These are phyloP conservation scores for Cavia aperea DNA, from an alignment of 2,113 vertebrate species.

Conservation along the genomic window DNA sequence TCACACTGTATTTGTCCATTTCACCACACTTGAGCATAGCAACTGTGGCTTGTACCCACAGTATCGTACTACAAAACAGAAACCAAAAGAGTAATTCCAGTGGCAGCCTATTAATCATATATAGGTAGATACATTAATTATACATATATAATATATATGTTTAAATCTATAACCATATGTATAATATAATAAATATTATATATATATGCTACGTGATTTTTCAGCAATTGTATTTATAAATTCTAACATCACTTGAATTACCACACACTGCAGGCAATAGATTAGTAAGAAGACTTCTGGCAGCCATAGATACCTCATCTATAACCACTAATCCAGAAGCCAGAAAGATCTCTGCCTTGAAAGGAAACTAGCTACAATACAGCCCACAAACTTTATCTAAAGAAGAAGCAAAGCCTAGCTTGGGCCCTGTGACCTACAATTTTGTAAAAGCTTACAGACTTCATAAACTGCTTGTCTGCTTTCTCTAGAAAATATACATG, in stretches of 20 bases:
- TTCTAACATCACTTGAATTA: conserved; percentile 25
- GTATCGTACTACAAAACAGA: background rate
- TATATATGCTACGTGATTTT: background rate
- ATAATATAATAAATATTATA: too few species aligned
- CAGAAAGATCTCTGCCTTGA: conserved; percentile 1
- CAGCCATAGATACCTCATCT: background rate
- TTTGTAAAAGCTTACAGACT: background rate
- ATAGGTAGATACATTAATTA: background rate
- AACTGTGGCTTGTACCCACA: background rate
- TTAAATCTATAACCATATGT: too few species aligned
- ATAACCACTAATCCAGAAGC: conserved; percentile 1
- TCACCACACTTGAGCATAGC: background rate
- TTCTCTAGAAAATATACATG: conserved; percentile 24
- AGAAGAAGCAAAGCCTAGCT: background rate
- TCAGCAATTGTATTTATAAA: background rate
- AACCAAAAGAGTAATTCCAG: conserved; percentile 12
- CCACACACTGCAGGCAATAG: background rate
- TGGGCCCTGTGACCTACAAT: background rate
- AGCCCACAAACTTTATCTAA: background rate
- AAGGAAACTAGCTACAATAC: conserved; percentile 21
- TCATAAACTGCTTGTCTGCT: background rate
- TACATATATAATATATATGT: background rate
- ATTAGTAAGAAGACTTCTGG: background rate
- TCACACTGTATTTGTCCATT: background rate
- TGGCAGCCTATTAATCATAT: background rate